These are phyloP conservation scores for Artibeus lituratus DNA, from an alignment of 2,797 vertebrate genomes.

Conservation along the genomic window DNA sequence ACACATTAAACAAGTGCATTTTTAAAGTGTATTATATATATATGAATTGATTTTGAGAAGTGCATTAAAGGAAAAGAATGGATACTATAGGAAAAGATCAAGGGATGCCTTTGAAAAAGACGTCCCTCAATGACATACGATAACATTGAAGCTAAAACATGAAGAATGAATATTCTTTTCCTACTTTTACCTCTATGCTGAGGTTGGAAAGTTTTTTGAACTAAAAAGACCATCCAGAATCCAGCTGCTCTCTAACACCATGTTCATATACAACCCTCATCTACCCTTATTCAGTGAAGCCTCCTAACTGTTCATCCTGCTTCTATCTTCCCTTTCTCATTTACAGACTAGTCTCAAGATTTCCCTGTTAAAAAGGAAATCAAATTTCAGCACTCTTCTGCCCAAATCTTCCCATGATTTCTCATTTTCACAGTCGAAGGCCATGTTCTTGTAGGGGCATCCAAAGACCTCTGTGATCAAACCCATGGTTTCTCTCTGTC, in stretches of 20 bases:
- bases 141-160: not conserved
- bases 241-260: not conserved
- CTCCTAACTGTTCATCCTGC: not conserved
- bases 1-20: not conserved
- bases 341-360: not conserved
- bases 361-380: not conserved
- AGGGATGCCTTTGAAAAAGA: too few species aligned
- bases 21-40: not conserved
- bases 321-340: not conserved
- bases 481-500: not conserved
- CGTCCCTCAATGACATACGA: too few species aligned
- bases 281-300: not conserved
- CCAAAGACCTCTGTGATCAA: not conserved
- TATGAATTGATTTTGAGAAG: not conserved
- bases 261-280: not conserved
- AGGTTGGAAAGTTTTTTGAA: not conserved
- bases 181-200: not conserved
- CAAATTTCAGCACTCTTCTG: not conserved
- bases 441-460: not conserved
- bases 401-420: not conserved
- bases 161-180: not conserved
- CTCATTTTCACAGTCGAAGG: not conserved
- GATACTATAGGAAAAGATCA: not conserved
- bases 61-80: not conserved
- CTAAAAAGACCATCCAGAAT: not conserved